Evolutionary conservation across 2,113 vertebrate species (phyloP).

Genomic region (Oreochromis aureus): DNA sequence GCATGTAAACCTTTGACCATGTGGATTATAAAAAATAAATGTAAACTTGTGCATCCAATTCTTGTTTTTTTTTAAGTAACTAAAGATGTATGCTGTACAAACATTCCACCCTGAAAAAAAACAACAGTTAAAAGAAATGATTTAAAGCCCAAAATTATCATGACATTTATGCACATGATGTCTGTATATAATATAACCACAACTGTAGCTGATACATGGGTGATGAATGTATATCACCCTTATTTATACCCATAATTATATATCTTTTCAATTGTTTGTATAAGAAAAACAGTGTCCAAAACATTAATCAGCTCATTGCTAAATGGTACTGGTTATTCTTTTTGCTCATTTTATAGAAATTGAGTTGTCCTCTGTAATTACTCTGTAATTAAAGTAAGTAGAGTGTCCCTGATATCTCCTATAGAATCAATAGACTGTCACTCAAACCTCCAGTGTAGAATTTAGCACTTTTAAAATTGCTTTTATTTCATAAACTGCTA

Average conservation of each 20-base stretch:
- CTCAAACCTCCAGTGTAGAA: neutral
- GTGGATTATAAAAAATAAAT: neutral
- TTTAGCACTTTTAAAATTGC: neutral
- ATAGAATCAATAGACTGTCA: neutral
- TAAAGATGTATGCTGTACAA: neutral
- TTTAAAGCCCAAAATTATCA: too few species aligned
- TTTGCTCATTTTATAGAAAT: neutral
- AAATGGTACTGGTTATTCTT: neutral
- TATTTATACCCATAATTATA: neutral
- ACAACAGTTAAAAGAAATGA: too few species aligned
- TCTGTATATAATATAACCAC: too few species aligned
- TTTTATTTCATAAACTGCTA: neutral
- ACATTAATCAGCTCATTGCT: neutral
- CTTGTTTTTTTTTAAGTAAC: neutral
- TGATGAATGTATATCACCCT: too few species aligned
- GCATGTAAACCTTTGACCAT: neutral
- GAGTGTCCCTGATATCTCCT: neutral
- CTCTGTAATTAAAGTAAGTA: neutral
- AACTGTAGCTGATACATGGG: too few species aligned
- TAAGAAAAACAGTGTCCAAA: neutral
- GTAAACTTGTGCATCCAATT: neutral
- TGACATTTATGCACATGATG: too few species aligned
- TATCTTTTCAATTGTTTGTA: neutral
- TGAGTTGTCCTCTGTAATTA: neutral
- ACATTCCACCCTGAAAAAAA: neutral